Evolutionary conservation across 2,113 vertebrate genomes (phyloP).

Genomic region (Rhea americana): DNA sequence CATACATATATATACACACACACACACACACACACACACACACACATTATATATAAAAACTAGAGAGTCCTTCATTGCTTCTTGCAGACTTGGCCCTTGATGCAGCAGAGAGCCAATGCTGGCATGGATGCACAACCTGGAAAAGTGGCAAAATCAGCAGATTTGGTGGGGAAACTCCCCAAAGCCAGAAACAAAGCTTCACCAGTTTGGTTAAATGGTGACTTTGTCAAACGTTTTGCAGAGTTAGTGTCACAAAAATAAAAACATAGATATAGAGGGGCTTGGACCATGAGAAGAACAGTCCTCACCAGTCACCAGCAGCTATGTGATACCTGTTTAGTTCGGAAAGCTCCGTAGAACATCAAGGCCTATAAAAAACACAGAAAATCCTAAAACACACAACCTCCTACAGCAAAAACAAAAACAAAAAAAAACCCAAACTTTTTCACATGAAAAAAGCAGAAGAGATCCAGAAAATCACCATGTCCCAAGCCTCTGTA

Average conservation of each 20-base stretch:
- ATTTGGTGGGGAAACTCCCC: neutral
- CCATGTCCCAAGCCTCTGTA: fast-evolving
- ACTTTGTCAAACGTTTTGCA: neutral
- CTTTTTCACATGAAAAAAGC: neutral
- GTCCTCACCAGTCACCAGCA: neutral
- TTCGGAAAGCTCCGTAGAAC: neutral
- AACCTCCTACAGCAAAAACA: neutral
- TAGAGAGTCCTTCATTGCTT: neutral
- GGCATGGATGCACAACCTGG: fast-evolving
- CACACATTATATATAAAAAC: neutral
- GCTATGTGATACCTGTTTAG: neutral
- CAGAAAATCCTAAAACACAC: neutral
- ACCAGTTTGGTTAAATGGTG: neutral
- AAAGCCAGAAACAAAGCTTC: neutral
- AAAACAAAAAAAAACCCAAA: neutral
- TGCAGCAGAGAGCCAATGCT: neutral
- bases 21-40: too few relatives aligned
- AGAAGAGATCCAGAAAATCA: neutral
- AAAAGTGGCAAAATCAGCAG: neutral
- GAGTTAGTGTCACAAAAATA: fast-evolving
- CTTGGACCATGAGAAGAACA: neutral
- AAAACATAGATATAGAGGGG: neutral
- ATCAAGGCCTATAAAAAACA: neutral
- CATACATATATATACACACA: too few relatives aligned
- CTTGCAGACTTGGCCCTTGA: neutral